Conservation (phyloP, 2,113 vertebrate species). For the Fregetta grallaria region DNA sequence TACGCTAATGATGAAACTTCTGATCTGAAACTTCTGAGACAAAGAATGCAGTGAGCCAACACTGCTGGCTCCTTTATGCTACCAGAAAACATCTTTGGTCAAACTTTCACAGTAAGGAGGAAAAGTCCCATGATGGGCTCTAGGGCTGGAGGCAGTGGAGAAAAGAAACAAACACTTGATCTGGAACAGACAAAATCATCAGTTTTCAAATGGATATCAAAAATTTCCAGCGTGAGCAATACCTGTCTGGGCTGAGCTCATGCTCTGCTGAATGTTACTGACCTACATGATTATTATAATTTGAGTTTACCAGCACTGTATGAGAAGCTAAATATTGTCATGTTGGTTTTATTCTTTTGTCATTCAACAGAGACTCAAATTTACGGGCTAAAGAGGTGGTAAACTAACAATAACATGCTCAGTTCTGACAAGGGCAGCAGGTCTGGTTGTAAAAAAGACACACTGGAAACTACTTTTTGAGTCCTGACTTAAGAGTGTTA, state of each 20-base stretch:
- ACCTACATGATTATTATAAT: background rate
- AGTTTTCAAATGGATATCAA: background rate
- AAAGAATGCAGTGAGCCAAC: background rate
- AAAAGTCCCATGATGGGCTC: background rate
- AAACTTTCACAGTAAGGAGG: background rate
- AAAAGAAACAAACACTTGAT: background rate
- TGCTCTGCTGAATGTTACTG: background rate
- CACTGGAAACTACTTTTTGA: background rate
- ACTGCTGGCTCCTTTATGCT: background rate
- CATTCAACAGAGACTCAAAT: background rate
- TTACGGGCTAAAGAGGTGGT: background rate
- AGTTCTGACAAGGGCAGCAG: background rate
- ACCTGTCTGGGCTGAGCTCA: background rate
- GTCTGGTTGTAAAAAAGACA: background rate
- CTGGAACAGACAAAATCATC: background rate
- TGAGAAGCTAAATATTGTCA: background rate
- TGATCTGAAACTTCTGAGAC: background rate
- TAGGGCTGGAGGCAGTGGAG: background rate
- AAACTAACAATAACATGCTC: background rate
- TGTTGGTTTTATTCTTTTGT: background rate
- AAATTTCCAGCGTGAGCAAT: background rate
- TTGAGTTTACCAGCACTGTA: background rate
- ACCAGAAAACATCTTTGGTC: background rate
- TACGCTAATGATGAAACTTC: background rate
- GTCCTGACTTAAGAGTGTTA: background rate